Evolutionary conservation across 1,140 invertebrate genomes (phyloP), one percentile per base, ranked within the genome.

Genomic region (Helicoverpa zea): DNA sequence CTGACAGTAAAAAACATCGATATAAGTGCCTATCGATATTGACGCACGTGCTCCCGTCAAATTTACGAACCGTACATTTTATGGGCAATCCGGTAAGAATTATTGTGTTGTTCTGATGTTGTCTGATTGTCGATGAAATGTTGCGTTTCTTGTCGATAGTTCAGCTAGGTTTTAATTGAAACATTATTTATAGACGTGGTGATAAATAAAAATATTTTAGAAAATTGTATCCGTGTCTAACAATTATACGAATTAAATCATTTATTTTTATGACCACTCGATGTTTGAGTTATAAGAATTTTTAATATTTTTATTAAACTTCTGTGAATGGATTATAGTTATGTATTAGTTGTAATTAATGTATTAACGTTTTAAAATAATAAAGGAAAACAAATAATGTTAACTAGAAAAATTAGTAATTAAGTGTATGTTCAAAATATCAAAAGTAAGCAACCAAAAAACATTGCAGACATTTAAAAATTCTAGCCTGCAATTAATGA

Each of bases 41-140:
- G 70, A 84, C 79, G 81, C 86, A 85, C 85, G 85, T 84, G 84
- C 82, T 83, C 63, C 74, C 51, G 79, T 84, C 72, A 81, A 87
- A 85, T 85, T 83, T 82, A 85, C 80, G 80, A 56, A 81, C 79
- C 52, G 61, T 80, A 66, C 49, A 47, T 78, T 85, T 83, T 84
- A 84, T 83, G 61, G 79, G 59, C 68, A 64, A 63, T 84, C 73
- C 51, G 54, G 61, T 78, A 52, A 81, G 29, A 68, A 58, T 56
- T 76, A 64, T 64, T 64, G 47, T 64, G 47, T 30, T 64, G 74
- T 64, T 52, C 29, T 64, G 59, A 64, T 51, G 61, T 77, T 77
- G 59, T 51, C 23, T 64, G 49, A 64, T 64, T 77, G 61, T 77
- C 74, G 74, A 77, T 77, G 56, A 74, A 74, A 63, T 76, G 58